Evolutionary conservation across 1,140 invertebrate species (phyloP).

Genomic region (Caenorhabditis latens): DNA sequence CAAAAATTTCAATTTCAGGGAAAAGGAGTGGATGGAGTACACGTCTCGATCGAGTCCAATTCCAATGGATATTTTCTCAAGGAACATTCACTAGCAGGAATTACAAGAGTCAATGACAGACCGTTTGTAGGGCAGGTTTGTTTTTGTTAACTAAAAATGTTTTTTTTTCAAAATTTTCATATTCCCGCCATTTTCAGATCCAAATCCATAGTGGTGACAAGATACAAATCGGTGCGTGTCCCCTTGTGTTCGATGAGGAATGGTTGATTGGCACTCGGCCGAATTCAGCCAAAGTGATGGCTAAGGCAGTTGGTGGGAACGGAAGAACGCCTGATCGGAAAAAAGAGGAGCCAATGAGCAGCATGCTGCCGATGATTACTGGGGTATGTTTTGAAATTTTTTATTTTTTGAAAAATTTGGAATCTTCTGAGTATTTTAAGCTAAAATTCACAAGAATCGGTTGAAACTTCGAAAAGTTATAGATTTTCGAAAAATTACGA

Average conservation of each 20-base stretch:
- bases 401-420: not conserved
- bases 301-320: not conserved
- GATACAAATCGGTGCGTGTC: not conserved
- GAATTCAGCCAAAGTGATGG: not conserved
- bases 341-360: not conserved
- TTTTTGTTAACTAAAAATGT: no score
- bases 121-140: slow-evolving; percentile 19
- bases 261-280: slow-evolving; percentile 36
- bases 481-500: no score
- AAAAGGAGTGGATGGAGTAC: not conserved
- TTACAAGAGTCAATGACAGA: slow-evolving; percentile 19
- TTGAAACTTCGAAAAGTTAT: no score
- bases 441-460: not conserved
- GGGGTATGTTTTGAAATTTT: not conserved
- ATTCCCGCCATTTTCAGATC: not conserved
- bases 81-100: slow-evolving; percentile 2
- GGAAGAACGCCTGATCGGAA: not conserved
- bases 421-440: not conserved
- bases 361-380: slow-evolving; percentile 15
- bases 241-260: slow-evolving; percentile 15
- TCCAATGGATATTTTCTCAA: slow-evolving; percentile 12
- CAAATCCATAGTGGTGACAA: slow-evolving; percentile 42
- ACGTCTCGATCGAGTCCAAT: slow-evolving; percentile 12
- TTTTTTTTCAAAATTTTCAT: not conserved
- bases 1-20: slow-evolving; percentile 7